Conservation (phyloP, 2,888 invertebrate genomes). For the Mimachlamys varia region DNA sequence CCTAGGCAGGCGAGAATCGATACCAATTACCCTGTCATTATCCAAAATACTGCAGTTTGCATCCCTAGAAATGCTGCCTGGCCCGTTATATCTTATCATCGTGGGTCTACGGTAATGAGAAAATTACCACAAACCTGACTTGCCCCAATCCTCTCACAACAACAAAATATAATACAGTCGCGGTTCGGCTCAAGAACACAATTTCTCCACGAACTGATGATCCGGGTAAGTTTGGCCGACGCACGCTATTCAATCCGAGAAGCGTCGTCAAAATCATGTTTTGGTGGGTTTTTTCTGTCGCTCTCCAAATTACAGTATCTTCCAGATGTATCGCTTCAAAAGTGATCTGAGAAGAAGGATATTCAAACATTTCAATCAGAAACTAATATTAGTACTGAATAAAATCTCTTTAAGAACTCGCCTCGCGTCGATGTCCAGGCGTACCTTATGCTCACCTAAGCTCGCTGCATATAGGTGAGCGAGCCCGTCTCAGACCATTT, state of each 20-base stretch:
- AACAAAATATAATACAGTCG: background rate
- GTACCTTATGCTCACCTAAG: too few relatives aligned
- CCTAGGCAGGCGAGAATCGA: slow-evolving; percentile 3
- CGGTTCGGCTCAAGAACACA: background rate
- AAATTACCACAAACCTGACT: background rate
- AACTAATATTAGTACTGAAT: too few relatives aligned
- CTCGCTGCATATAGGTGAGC: too few relatives aligned
- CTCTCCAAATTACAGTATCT: background rate
- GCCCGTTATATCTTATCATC: background rate
- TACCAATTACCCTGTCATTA: background rate
- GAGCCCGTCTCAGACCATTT: too few relatives aligned
- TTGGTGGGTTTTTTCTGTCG: background rate
- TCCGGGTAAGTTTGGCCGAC: background rate
- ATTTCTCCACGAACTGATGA: background rate
- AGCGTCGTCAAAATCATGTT: background rate
- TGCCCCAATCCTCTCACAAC: background rate
- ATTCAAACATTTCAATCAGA: too few relatives aligned
- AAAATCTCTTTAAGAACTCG: too few relatives aligned
- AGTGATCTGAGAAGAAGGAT: too few relatives aligned
- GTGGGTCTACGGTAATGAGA: slow-evolving; percentile 23
- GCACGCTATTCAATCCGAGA: background rate
- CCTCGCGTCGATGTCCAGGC: too few relatives aligned
- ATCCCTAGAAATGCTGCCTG: background rate
- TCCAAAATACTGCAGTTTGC: slow-evolving; percentile 31
- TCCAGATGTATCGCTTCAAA: too few relatives aligned